Evolutionary conservation across 2,888 invertebrate genomes (phyloP), one percentile per base, ranked within the genome.

Genomic region (Leptothorax acervorum): DNA sequence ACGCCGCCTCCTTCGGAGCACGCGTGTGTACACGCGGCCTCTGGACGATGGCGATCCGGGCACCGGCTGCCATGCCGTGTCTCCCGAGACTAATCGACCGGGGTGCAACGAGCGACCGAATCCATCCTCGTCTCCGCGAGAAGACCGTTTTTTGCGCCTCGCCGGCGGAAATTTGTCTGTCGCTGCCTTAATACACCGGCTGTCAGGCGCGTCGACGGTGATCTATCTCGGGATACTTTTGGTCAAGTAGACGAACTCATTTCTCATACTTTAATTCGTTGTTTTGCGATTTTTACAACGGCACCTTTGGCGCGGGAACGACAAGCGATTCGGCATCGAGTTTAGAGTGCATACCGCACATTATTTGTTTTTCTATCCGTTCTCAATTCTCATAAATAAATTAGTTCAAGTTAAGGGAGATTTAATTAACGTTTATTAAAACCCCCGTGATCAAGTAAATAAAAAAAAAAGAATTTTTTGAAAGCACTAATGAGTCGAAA

Each of bases 121-220:
- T 81, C 55, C 74, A 63, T 84, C 71, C 48, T 35, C 62, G 57
- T 82, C 86, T 73, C 85, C 78, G 76, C 84, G 88, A 87, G 74
- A 65, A 78, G 63, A 57, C 55, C 76, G 84, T 83, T 91, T 90
- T 90, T 90, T 90, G 86, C 83, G 57, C 18, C 9, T 51, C 35
- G 81, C 84, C 68, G 78, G 63, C 90, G 71, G 87, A 89, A 91
- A 90, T 91, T 90, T 91, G 91, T 90, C 90, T 84, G 89, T 91
- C 88, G 88, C 86, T 85, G 86, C 84, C 76, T 90, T 89, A 88
- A 90, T 90, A 85, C 84, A 86, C 85, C 82, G 83, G 63, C 88
- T 91, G 88, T 92, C 88, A 90, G 85, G 66, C 84, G 87, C 86
- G 89, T 87, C 87, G 85, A 83, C 85, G 83, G 83, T 86, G 86